phyloP scores from a whole-genome alignment of 2,797 vertebrate genomes.

The Sylvia borin region DNA sequence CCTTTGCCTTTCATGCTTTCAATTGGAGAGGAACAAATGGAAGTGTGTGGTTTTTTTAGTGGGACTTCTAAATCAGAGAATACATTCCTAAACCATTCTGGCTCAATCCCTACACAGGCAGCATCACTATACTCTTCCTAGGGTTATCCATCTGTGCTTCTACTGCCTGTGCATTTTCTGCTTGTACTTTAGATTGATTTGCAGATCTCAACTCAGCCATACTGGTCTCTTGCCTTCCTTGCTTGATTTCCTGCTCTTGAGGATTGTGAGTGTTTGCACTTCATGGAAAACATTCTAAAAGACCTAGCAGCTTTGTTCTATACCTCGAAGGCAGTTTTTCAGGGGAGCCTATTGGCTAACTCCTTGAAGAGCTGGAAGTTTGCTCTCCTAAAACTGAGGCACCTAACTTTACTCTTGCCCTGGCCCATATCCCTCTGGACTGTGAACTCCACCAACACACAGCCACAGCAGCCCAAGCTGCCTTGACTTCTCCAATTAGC shows the following conservation, averaged over 20 bases:
- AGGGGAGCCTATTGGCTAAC: neutral
- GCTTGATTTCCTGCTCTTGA: neutral
- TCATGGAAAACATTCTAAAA: neutral
- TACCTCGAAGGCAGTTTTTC: neutral
- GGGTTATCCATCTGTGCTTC: neutral
- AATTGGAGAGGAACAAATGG: neutral
- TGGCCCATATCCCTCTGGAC: neutral
- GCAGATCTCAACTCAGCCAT: neutral
- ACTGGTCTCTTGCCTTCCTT: neutral
- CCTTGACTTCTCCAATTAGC: neutral
- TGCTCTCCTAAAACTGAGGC: neutral
- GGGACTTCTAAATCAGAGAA: neutral
- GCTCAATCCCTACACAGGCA: neutral
- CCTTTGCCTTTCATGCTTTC: neutral
- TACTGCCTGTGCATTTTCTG: neutral
- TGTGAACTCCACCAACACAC: rapidly evolving
- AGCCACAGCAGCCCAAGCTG: neutral
- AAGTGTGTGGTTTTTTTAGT: neutral
- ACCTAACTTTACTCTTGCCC: neutral
- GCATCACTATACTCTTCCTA: neutral
- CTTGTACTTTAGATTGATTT: neutral
- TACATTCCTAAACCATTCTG: neutral
- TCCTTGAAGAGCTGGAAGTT: neutral
- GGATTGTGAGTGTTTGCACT: neutral
- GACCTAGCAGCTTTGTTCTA: neutral